Evolutionary conservation across 2,888 invertebrate species (phyloP), one percentile per base, ranked within the genome.

Genomic region (Limnephilus rhombicus): DNA sequence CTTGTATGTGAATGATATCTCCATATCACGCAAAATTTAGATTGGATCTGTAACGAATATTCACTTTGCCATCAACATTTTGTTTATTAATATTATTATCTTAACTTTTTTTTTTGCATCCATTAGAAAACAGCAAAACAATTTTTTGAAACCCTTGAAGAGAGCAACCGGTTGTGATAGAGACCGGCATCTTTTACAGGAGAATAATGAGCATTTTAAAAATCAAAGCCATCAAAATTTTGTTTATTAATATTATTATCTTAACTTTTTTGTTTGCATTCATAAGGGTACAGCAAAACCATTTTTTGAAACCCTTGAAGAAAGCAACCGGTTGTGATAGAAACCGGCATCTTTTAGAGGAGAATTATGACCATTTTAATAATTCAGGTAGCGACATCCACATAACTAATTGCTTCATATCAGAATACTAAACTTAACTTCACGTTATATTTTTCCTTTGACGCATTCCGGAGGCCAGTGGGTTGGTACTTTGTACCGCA

Each of bases 371-470:
- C 3, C 41, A 83, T 24, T 83, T 87, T 89, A 68, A 85, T 91
- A 85, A 91, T 91, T 89, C 91, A 91, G 41, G 53, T 37, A 12
- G 37, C 34, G 49, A 80, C 80, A 49, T 85, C 34, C 88, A 85
- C 53, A 34, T 85, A 85, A 92, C 85, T 92, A 90, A 92, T 92
- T 92, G 80, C 92, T 90, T 89, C 37, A 89, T 89, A 80, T 80
- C 31, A 53, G 37, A 86, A 68, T 68, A n/a, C 68, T 68, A 9
- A 68, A n/a, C 24, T 68, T 24, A 4, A 68, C 68, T 24, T 68
- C 68, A 68, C 3, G 68, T 85, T 85, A 85, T 85, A 83, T 85
- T 49, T 85, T 86, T n/a, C 86, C 37, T 45, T 4, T n/a, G 45
- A 29, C 24, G 86, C 86, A 86, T 86, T 86, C 86, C 86, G 12